phyloP scores from a whole-genome alignment of 1,140 invertebrate species.

The Copidosoma floridanum region DNA sequence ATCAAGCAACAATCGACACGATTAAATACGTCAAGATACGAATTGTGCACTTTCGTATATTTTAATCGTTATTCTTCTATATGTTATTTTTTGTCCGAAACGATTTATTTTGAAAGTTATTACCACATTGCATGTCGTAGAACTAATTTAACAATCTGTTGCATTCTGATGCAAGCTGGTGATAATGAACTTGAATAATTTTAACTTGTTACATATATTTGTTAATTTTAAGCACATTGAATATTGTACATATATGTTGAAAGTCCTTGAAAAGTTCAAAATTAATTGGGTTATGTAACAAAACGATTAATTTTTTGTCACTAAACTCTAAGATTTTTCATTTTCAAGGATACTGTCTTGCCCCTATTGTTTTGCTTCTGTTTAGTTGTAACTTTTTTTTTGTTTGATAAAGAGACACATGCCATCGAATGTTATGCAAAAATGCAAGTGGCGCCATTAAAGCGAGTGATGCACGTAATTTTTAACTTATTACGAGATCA shows the following conservation, averaged over 20 bases:
- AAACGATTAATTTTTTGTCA: conserved; percentile 23
- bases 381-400: too few relatives aligned
- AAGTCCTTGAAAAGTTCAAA: conserved; percentile 27
- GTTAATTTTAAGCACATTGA: conserved; percentile 40
- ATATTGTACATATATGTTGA: conserved; percentile 44
- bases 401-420: conserved; percentile 25
- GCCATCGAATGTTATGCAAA: conserved; percentile 24
- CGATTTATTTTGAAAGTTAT: conserved; percentile 13
- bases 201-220: conserved; percentile 23
- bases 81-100: not conserved
- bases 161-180: not conserved
- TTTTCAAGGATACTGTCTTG: conserved; percentile 31
- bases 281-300: conserved; percentile 20
- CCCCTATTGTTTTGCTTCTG: conserved; percentile 28
- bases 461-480: conserved; percentile 35
- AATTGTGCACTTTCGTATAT: conserved; percentile 13
- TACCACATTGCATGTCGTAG: not conserved
- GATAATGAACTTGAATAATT: conserved; percentile 19
- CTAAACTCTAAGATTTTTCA: conserved; percentile 23
- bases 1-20: too few relatives aligned
- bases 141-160: conserved; percentile 19
- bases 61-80: too few relatives aligned
- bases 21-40: too few relatives aligned
- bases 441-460: conserved; percentile 37
- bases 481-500: conserved; percentile 40